Conservation (phyloP, 2,113 vertebrate genomes). For the Xenopus laevis region DNA sequence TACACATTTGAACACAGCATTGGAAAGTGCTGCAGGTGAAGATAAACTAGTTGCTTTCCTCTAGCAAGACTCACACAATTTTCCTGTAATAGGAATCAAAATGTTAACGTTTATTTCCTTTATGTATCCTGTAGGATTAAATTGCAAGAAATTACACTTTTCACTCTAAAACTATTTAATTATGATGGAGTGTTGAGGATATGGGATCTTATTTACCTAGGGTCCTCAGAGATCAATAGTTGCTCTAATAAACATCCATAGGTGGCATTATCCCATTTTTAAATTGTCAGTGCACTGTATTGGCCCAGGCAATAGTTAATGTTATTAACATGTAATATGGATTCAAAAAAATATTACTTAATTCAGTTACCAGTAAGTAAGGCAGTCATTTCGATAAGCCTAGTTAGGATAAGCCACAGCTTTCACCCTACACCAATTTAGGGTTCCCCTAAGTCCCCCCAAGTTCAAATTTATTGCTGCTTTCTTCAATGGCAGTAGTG, state of each 20-base stretch:
- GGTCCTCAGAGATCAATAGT: background rate
- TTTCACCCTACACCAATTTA: too few relatives aligned
- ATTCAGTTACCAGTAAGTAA: too few relatives aligned
- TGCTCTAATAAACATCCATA: background rate
- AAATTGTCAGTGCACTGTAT: too few relatives aligned
- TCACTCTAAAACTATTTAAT: background rate
- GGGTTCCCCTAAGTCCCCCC: too few relatives aligned
- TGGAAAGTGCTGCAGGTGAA: conserved; percentile 19
- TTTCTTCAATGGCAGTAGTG: too few relatives aligned
- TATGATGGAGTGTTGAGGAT: background rate
- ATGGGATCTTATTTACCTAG: background rate
- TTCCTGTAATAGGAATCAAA: background rate
- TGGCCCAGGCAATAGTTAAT: too few relatives aligned
- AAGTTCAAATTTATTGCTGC: too few relatives aligned
- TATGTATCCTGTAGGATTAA: conserved; percentile 1
- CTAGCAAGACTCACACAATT: conserved; percentile 4
- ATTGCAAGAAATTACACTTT: background rate
- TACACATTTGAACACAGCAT: conserved; percentile 26
- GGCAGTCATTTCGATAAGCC: too few relatives aligned
- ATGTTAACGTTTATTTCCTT: background rate
- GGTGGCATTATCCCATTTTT: too few relatives aligned
- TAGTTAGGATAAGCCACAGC: too few relatives aligned
- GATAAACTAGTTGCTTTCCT: background rate
- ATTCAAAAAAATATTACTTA: too few relatives aligned
- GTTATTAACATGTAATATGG: too few relatives aligned